Evolutionary conservation across 2,888 invertebrate species (phyloP).

Genomic region (Teleiodes luculella): DNA sequence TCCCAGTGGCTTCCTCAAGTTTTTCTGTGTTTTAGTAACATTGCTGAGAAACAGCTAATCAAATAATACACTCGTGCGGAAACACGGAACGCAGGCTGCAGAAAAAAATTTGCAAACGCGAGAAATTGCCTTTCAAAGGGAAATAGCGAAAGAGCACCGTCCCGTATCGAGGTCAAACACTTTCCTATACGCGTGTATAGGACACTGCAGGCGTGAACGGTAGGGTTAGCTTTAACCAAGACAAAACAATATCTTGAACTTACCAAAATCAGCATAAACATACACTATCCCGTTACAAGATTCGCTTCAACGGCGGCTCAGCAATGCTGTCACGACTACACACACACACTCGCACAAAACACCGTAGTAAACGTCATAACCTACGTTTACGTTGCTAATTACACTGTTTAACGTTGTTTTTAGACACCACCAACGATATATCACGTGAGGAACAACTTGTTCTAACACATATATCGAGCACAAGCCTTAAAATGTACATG

Average conservation of each 20-base stretch:
- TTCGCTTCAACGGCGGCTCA: conserved; percentile 73
- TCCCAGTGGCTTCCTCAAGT: background rate
- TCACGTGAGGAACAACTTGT: conserved; percentile 50
- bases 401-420: conserved; percentile 58
- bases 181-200: conserved; percentile 32
- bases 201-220: conserved; percentile 45
- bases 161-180: conserved; percentile 61
- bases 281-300: conserved; percentile 68
- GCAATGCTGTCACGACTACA: conserved; percentile 60
- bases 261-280: conserved; percentile 64
- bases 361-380: conserved; percentile 73
- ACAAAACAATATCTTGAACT: conserved; percentile 56
- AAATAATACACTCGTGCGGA: conserved; percentile 45
- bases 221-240: conserved; percentile 49
- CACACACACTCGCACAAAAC: conserved; percentile 63
- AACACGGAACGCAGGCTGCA: conserved; percentile 31
- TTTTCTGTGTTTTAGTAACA: conserved; percentile 14
- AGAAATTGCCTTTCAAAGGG: conserved; percentile 55
- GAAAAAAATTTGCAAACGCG: conserved; percentile 46
- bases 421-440: conserved; percentile 56
- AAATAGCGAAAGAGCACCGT: conserved; percentile 41
- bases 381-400: conserved; percentile 71
- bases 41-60: conserved; percentile 39
- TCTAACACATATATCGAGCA: conserved; percentile 50
- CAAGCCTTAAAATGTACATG: conserved; percentile 46